Evolutionary conservation across 2,797 vertebrate genomes (phyloP).

Genomic region (Pteronotus mesoamericanus): DNA sequence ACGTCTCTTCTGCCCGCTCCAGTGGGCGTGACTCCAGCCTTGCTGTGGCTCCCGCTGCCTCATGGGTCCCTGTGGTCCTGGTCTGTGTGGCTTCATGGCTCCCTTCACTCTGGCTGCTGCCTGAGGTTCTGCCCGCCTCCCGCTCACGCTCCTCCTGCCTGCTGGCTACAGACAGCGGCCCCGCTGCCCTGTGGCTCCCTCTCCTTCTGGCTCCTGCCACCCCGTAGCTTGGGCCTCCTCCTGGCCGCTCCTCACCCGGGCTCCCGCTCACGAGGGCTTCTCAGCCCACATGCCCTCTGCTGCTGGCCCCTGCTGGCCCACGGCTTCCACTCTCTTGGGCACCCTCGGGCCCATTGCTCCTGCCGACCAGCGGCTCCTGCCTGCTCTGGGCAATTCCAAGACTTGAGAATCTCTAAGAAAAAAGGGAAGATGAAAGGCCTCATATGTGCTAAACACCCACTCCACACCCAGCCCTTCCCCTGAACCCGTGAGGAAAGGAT

Average conservation of each 20-base stretch:
- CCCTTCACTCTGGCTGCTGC: not conserved
- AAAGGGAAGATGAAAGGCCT: not conserved
- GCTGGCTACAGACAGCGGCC: not conserved
- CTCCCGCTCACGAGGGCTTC: not conserved
- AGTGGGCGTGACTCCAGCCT: not conserved
- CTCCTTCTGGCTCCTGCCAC: not conserved
- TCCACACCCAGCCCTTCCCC: rapidly evolving
- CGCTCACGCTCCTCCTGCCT: not conserved
- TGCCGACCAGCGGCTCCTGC: not conserved
- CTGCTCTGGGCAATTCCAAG: not conserved
- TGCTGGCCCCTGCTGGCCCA: not conserved
- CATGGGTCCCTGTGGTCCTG: not conserved
- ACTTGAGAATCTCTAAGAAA: not conserved
- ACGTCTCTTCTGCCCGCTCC: not conserved
- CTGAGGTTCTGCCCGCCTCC: not conserved
- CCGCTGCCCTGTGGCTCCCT: not conserved
- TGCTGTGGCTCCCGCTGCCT: not conserved
- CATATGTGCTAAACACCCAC: rapidly evolving
- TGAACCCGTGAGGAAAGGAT: rapidly evolving
- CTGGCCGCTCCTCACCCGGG: not conserved
- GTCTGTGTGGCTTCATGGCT: not conserved
- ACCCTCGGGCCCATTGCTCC: rapidly evolving
- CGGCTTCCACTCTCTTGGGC: not conserved
- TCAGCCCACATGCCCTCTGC: not conserved
- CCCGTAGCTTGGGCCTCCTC: not conserved